Percentiles rank a stretch among this genome's conserved stretches.
phyloP scores from a whole-genome alignment of 2,888 invertebrate species.

The Galerucella nymphaeae region DNA sequence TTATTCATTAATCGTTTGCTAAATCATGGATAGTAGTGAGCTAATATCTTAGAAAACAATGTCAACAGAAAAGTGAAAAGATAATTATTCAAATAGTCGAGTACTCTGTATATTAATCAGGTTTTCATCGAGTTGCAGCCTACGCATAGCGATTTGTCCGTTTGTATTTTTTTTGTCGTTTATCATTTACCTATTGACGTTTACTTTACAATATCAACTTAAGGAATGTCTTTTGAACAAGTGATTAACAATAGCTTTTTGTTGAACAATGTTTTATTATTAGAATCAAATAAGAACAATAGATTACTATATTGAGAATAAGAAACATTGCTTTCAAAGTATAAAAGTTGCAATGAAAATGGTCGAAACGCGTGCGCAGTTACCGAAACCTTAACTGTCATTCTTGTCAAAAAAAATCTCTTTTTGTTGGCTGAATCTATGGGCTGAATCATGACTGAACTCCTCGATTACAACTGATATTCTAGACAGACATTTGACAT shows the following conservation, averaged over 20 bases:
- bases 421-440: no score
- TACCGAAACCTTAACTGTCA: no score
- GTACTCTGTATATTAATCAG: neutral
- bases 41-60: neutral
- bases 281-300: no score
- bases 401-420: no score
- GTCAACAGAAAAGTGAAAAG: neutral
- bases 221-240: neutral
- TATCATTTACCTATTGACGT: constrained; percentile 5
- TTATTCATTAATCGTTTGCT: neutral
- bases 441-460: no score
- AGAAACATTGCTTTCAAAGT: no score
- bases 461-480: no score
- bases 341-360: no score
- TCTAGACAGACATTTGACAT: no score
- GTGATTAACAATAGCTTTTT: neutral
- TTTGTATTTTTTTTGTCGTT: constrained; percentile 6
- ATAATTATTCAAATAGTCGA: constrained; percentile 12
- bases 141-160: constrained; percentile 6
- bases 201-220: neutral
- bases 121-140: neutral
- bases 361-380: no score
- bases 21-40: neutral
- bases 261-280: no score
- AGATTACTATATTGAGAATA: no score